Base-by-base conservation (phyloP, 1,140 invertebrate genomes). In the Gryllus bimaculatus region DNA sequence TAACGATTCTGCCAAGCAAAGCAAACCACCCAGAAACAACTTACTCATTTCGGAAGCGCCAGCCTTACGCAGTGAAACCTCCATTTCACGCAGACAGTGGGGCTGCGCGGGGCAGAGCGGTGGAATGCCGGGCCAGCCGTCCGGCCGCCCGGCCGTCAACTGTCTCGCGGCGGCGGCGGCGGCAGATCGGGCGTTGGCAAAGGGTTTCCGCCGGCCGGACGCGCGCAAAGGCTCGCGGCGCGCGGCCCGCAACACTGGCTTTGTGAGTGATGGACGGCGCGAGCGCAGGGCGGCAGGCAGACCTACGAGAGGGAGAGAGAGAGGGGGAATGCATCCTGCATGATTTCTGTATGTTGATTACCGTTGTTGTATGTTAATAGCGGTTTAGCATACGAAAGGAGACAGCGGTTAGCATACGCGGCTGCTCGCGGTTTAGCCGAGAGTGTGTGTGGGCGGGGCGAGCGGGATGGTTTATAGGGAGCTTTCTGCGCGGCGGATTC, bases 301-400 rank as follows among this genome's bases (percentile, higher is more conserved):
- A 66, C 54, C 54, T 18, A 7, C 54, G 10, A 66, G 54, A 66
- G 54, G 7, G 54, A 39, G 26, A 39, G 26, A 39, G 26, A 39
- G 26, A 5, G 26, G 5, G 26, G 5, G 26, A 39, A 39, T 7
- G 54, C 54, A 66, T 66, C 54, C 54, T 18, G 54, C 54, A 66
- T 66, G 54, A 66, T 66, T 66, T 66, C 54, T 66, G 10, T 66
- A 66, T 66, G 54, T 66, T 66, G 54, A 66, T 66, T 66, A 66
- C 54, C 10, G 54, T 66, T 66, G 54, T 66, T 66, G 54, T 66
- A 66, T 66, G 54, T 66, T 66, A 66, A 66, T 66, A 18, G 54
- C 10, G 54, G 18, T 66, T 66, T 66, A 66, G 54, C 54, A 66
- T 66, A 66, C 54, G 54, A 66, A 66, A 66, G 54, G 54, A 66